phyloP scores from a whole-genome alignment of 2,888 invertebrate genomes.

The Blastobasis adustella region DNA sequence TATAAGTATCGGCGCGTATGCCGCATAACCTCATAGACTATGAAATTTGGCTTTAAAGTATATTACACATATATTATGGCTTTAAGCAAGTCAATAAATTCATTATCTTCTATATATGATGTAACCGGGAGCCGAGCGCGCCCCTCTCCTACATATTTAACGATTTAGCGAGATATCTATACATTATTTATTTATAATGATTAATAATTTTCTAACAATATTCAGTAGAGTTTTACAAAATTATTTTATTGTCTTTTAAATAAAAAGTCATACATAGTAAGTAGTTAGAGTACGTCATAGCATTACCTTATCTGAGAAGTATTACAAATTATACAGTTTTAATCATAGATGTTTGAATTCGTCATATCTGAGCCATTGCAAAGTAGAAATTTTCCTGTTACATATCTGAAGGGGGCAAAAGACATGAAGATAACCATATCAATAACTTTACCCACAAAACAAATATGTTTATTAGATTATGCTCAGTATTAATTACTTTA shows the following conservation, averaged over 20 bases:
- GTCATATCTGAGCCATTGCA: constrained; percentile 32
- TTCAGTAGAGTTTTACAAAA: constrained; percentile 64
- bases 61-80: constrained; percentile 67
- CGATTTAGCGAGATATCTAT: constrained; percentile 56
- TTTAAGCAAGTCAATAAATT: constrained; percentile 67
- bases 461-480: no score
- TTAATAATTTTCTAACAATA: constrained; percentile 68
- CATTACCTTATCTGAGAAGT: constrained; percentile 43
- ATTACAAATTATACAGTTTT: constrained; percentile 33
- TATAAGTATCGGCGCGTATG: constrained; percentile 54
- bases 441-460: constrained; percentile 12
- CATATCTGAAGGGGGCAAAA: constrained; percentile 36
- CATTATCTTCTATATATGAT: constrained; percentile 61
- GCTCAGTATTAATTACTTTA: background rate
- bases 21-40: constrained; percentile 73
- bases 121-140: constrained; percentile 27
- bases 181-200: constrained; percentile 55
- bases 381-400: constrained; percentile 40
- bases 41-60: constrained; percentile 74
- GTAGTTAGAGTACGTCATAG: constrained; percentile 42
- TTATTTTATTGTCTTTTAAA: constrained; percentile 56
- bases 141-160: constrained; percentile 42
- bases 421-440: constrained; percentile 20
- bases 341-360: constrained; percentile 41
- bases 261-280: constrained; percentile 42